Evolutionary conservation across 1,140 invertebrate genomes (phyloP).

Genomic region (Leptopilina boulardi): DNA sequence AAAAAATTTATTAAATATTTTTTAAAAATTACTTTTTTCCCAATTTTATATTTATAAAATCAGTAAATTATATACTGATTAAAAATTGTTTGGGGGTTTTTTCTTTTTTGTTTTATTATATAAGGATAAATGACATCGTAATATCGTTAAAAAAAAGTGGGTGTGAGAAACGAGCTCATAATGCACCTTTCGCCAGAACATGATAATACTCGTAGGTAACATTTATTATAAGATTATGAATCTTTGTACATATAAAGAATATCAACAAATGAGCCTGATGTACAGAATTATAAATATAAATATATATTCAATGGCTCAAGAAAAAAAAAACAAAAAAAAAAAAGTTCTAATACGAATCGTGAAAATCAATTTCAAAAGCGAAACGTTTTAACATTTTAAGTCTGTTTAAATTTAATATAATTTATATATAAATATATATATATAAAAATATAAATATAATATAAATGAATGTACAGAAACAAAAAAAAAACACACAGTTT

Average conservation of each 20-base stretch:
- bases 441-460: slow-evolving; percentile 21
- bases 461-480: slow-evolving; percentile 23
- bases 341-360: slow-evolving; percentile 14
- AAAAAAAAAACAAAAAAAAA: not conserved
- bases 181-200: not conserved
- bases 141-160: not conserved
- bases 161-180: not conserved
- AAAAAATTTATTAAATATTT: not conserved
- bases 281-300: slow-evolving; percentile 19
- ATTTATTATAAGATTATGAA: slow-evolving; percentile 3
- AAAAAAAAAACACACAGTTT: not conserved
- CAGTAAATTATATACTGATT: not conserved
- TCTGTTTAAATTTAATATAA: slow-evolving; percentile 23
- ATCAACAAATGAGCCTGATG: slow-evolving; percentile 13
- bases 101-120: not conserved
- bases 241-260: slow-evolving; percentile 28
- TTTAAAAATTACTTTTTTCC: not conserved
- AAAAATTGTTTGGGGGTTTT: not conserved
- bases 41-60: not conserved
- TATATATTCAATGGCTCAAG: slow-evolving; percentile 31
- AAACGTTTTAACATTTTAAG: not conserved
- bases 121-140: not conserved
- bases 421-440: not conserved
- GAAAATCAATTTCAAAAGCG: not conserved
- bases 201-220: slow-evolving; percentile 4